Evolutionary conservation across 2,888 invertebrate species (phyloP).

Genomic region (Acronicta psi): DNA sequence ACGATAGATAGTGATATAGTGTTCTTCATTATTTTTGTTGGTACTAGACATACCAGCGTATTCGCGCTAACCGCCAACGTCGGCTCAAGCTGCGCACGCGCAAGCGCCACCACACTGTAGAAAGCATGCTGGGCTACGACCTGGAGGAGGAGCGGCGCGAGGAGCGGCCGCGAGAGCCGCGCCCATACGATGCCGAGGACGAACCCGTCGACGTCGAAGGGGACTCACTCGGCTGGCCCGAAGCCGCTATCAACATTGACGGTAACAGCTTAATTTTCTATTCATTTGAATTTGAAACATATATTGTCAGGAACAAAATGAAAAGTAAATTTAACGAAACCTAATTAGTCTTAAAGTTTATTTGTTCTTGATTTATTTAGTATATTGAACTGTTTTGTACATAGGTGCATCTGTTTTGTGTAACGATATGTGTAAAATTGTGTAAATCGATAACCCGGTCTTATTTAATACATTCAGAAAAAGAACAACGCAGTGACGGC

Average conservation of each 20-base stretch:
- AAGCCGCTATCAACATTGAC: constrained; percentile 79
- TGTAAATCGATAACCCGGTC: too few relatives aligned
- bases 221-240: constrained; percentile 86
- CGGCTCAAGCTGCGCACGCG: constrained; percentile 85
- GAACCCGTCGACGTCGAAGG: constrained; percentile 87
- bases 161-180: constrained; percentile 78
- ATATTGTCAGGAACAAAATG: too few relatives aligned
- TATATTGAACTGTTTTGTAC: too few relatives aligned
- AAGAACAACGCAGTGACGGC: constrained; percentile 78
- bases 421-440: too few relatives aligned
- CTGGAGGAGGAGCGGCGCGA: constrained; percentile 83
- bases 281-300: too few relatives aligned
- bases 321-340: too few relatives aligned
- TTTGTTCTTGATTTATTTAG: too few relatives aligned
- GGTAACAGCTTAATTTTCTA: constrained; percentile 60
- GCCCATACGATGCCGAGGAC: constrained; percentile 83
- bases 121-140: constrained; percentile 87
- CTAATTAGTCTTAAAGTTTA: too few relatives aligned
- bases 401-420: too few relatives aligned
- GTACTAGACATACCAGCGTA: constrained; percentile 84
- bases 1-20: too few relatives aligned
- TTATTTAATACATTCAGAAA: constrained; percentile 65
- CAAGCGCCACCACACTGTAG: constrained; percentile 88
- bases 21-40: neutral
- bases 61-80: constrained; percentile 86